Base-by-base conservation (phyloP, 2,888 invertebrate species). In the Eristalis arbustorum region DNA sequence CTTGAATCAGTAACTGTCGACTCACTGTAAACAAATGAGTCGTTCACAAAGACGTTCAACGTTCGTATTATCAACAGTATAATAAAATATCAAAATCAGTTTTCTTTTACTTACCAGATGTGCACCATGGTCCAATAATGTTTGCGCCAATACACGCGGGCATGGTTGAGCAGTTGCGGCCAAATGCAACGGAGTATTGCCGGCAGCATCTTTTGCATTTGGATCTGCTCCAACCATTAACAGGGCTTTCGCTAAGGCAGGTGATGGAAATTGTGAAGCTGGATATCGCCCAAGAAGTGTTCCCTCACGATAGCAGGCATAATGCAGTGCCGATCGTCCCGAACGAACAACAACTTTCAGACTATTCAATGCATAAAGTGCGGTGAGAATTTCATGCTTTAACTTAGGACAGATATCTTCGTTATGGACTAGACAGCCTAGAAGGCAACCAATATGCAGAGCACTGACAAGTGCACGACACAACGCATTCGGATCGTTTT, bases 121-220 rank as follows among this genome's bases (percentile, higher is more conserved):
- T 0, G 97, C 97, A 79, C 98, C 98, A 91, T 95, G 94, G 5
- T 95, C 93, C 0, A 98, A 94, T 6, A 99, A 93, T 10, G 95
- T 94, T 89, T 95, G 94, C 0, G 97, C 95, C 59, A 98, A 94
- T 61, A 95, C 95, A 2, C 95, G 93, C 0, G 96, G 95, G 90
- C 96, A 96, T 0, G 96, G 96, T 88, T 93, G 92, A 79, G 96
- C 95, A 92, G 96, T 95, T 85, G 97, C 97, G 0, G 96, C 96
- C 83, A 98, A 94, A 92, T 98, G 98, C 68, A 98, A 94, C 13
- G 98, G 96, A 23, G 98, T 98, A 93, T 98, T 98, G 23, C 97
- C 97, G 77, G 95, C 95, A 72, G 95, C 95, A 92, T 98, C 98
- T 2, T 95, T 93, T 0, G 96, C 96, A 92, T 96, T 96, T 0